Evolutionary conservation across 2,888 invertebrate genomes (phyloP).

Genomic region (Ichneumoninae sp.): DNA sequence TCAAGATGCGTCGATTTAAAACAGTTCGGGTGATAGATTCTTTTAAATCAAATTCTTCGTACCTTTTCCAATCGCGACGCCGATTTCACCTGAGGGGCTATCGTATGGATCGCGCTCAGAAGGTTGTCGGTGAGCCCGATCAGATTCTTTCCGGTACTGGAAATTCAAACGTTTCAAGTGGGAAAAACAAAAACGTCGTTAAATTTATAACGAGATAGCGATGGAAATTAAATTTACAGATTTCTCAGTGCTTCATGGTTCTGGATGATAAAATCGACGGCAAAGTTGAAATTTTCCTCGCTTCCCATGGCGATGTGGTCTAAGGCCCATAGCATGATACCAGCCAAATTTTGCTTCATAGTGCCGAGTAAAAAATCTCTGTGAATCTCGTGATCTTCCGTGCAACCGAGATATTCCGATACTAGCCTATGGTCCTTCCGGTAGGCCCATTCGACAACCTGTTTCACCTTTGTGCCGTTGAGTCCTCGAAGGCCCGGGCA

Average conservation of each 20-base stretch:
- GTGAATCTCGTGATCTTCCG: slow-evolving; percentile 83
- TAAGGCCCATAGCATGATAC: background rate
- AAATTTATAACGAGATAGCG: background rate
- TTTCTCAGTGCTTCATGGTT: slow-evolving; percentile 34
- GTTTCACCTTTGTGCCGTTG: slow-evolving; percentile 40
- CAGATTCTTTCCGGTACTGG: background rate
- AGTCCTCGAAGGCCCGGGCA: slow-evolving; percentile 83
- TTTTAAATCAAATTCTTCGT: background rate
- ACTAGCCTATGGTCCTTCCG: slow-evolving; percentile 4
- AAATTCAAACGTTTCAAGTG: background rate
- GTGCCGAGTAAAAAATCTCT: slow-evolving; percentile 35
- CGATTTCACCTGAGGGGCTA: background rate
- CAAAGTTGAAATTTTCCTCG: slow-evolving; percentile 66
- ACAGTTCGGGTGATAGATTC: background rate
- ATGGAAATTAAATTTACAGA: slow-evolving; percentile 34
- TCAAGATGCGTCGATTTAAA: background rate
- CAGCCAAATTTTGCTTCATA: background rate
- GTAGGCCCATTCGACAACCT: slow-evolving; percentile 15
- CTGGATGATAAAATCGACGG: slow-evolving; percentile 62
- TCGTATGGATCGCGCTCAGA: background rate
- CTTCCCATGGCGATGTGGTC: slow-evolving; percentile 40
- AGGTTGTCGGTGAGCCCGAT: background rate
- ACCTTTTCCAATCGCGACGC: slow-evolving; percentile 56
- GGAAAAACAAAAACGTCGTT: background rate
- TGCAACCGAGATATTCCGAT: slow-evolving; percentile 81